These are phyloP conservation scores for Puffinus mauretanicus DNA, from an alignment of 2,113 vertebrate genomes.

Conservation along the genomic window DNA sequence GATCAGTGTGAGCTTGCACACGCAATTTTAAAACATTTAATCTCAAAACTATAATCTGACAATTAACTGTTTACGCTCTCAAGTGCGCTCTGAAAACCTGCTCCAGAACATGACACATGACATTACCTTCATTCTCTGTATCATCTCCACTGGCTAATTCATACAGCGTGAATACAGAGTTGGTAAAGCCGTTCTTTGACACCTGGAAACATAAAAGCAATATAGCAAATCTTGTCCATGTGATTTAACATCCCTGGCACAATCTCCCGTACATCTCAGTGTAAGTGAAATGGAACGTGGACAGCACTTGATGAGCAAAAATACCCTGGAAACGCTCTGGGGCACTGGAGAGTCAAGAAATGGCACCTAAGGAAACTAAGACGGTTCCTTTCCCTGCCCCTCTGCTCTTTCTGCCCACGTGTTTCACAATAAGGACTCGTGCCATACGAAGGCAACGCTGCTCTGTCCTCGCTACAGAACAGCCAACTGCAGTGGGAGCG, in stretches of 20 bases:
- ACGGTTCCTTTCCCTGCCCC: fast-evolving
- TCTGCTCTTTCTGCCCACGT: not conserved
- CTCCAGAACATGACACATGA: fast-evolving
- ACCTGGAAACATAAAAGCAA: constrained; percentile 73
- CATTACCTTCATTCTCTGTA: constrained; percentile 89
- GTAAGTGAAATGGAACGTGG: fast-evolving
- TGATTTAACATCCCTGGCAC: fast-evolving
- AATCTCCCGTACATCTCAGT: fast-evolving
- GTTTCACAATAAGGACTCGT: not conserved
- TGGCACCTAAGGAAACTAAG: not conserved
- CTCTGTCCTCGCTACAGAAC: not conserved
- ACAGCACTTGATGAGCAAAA: not conserved
- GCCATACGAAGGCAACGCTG: fast-evolving
- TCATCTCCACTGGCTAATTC: constrained; percentile 91
- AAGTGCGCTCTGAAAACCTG: not conserved
- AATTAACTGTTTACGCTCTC: not conserved
- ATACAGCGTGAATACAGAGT: constrained; percentile 94
- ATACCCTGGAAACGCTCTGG: fast-evolving
- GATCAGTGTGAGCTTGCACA: not conserved
- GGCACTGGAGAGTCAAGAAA: not conserved
- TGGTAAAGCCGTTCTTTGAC: constrained; percentile 89
- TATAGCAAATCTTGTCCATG: fast-evolving
- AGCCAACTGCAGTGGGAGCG: fast-evolving
- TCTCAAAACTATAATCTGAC: not conserved
- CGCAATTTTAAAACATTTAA: not conserved